Percentiles rank a stretch among this genome's conserved stretches.
Conservation (phyloP, 2,113 vertebrate genomes). For the Psammodynastes pulverulentus region DNA sequence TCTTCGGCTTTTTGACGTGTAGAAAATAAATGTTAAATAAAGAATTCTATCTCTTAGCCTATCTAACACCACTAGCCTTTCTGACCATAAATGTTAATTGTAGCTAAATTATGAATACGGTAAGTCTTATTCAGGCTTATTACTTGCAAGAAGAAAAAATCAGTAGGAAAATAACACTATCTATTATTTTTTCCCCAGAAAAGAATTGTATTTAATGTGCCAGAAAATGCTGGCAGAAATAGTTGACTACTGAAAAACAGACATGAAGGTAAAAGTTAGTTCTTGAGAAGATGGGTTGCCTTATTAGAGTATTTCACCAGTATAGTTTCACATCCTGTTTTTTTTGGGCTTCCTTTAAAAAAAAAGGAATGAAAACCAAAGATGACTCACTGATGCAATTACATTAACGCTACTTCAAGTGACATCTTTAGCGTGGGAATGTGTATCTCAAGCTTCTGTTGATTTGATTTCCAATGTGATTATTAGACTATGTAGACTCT, state of each 20-base stretch:
- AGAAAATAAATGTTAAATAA: background rate
- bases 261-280: background rate
- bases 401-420: background rate
- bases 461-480: background rate
- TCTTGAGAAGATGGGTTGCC: background rate
- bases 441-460: background rate
- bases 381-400: background rate
- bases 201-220: background rate
- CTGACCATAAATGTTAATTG: background rate
- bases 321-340: background rate
- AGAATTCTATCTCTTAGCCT: background rate
- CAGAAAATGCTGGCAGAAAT: background rate
- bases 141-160: constrained; percentile 27
- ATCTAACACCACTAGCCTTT: background rate
- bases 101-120: background rate
- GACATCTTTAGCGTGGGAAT: background rate
- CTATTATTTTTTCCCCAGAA: background rate
- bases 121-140: background rate
- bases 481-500: background rate
- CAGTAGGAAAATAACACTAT: background rate
- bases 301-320: background rate
- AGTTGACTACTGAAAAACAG: constrained; percentile 13
- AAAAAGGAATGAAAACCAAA: background rate
- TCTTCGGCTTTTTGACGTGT: constrained; percentile 7
- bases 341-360: background rate